phyloP scores from a whole-genome alignment of 92 coral and sea anemone genomes.

The Blastomussa wellsi region DNA sequence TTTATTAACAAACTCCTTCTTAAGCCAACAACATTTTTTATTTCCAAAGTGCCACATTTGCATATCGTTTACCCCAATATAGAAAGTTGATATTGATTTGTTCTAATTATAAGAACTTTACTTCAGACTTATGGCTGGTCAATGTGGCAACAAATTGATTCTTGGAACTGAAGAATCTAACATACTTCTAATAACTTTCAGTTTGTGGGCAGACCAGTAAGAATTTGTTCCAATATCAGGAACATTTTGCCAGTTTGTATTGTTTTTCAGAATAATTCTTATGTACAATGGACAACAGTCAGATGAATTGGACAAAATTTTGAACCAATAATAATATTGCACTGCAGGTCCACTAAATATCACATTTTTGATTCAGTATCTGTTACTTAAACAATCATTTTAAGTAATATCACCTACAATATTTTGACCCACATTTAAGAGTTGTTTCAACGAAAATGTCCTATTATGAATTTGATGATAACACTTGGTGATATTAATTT shows the following conservation, averaged over 20 bases:
- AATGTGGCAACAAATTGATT: not conserved
- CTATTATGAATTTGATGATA: not conserved
- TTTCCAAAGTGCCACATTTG: not conserved
- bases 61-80: not conserved
- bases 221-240: not conserved
- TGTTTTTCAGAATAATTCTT: too few species aligned
- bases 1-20: not conserved
- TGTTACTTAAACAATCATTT: not conserved
- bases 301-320: not conserved
- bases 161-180: not conserved
- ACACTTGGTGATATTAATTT: not conserved
- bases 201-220: not conserved
- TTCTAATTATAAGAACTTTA: not conserved
- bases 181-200: not conserved
- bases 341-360: not conserved
- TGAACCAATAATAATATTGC: not conserved
- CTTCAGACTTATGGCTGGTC: slow-evolving; percentile 10
- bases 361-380: not conserved
- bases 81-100: slow-evolving; percentile 1
- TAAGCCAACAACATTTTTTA: not conserved
- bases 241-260: not conserved
- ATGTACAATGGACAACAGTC: not conserved
- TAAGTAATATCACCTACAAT: not conserved
- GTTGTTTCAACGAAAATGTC: not conserved
- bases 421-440: not conserved